A percentile compares a stretch with the other conserved stretches of the same genome.
Conservation (phyloP, 2,888 invertebrate genomes). For the Osedax frankpressi region DNA sequence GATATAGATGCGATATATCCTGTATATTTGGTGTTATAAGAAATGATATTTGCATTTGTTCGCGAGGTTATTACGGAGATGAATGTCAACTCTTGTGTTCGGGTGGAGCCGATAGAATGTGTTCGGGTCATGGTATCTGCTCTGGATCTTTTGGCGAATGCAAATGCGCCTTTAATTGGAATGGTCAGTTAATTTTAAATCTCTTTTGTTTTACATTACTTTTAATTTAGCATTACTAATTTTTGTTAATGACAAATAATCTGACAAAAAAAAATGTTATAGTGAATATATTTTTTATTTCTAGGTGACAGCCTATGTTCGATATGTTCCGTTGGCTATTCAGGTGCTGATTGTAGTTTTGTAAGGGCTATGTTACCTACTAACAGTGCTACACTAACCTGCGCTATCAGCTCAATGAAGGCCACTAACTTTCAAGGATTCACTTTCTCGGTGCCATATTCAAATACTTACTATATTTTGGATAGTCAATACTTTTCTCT, state of each 20-base stretch:
- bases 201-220: too few species aligned
- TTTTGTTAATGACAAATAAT: too few species aligned
- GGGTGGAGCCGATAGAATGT: constrained; percentile 15
- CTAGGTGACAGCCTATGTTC: constrained; percentile 9
- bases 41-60: constrained; percentile 25
- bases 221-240: too few species aligned
- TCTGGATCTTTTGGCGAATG: constrained; percentile 10
- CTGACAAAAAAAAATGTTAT: too few species aligned
- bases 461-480: constrained; percentile 10
- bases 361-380: background rate
- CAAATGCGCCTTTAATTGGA: constrained; percentile 4
- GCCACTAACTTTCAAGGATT: constrained; percentile 11
- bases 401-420: background rate
- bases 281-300: too few species aligned
- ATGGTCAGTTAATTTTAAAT: too few species aligned
- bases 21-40: constrained; percentile 22
- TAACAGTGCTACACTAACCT: background rate
- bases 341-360: constrained; percentile 11
- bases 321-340: constrained; percentile 2
- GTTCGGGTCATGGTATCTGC: constrained; percentile 29
- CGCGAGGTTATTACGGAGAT: constrained; percentile 30
- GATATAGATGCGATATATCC: constrained; percentile 18
- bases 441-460: background rate
- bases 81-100: constrained; percentile 30
- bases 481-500: constrained; percentile 6